Percentiles rank a stretch among this genome's conserved stretches.
phyloP scores from a whole-genome alignment of 2,888 invertebrate genomes.

The Heliothis peltigera region DNA sequence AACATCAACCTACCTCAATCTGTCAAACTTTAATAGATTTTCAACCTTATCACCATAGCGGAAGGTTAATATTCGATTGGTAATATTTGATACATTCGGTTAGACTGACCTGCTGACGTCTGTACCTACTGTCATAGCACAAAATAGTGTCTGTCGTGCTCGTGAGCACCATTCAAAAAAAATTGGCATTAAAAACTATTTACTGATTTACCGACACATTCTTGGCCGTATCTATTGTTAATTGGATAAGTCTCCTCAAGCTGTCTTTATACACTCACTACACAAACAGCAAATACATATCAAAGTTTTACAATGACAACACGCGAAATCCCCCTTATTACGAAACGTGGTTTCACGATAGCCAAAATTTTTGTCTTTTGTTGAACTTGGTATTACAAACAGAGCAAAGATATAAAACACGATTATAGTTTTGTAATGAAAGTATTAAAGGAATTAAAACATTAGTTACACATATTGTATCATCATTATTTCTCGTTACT shows the following conservation, averaged over 20 bases:
- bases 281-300: neutral
- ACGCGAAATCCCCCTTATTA: neutral
- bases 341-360: neutral
- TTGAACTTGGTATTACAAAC: too few relatives aligned
- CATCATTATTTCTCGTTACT: neutral
- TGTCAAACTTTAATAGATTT: too few relatives aligned
- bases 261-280: neutral
- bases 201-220: neutral
- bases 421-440: neutral
- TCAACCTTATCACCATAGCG: too few relatives aligned
- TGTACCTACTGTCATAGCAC: conserved; percentile 6
- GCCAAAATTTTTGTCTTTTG: neutral
- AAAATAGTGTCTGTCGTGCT: conserved; percentile 20
- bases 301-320: neutral
- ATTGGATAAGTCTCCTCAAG: neutral
- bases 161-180: conserved; percentile 1
- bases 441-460: neutral
- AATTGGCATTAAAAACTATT: neutral
- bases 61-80: too few relatives aligned
- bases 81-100: too few relatives aligned
- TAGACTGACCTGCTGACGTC: too few relatives aligned
- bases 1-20: too few relatives aligned
- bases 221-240: neutral
- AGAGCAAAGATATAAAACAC: neutral
- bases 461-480: too few relatives aligned